Conservation (phyloP, 2,113 vertebrate genomes). For the Corydoras maculifer region DNA sequence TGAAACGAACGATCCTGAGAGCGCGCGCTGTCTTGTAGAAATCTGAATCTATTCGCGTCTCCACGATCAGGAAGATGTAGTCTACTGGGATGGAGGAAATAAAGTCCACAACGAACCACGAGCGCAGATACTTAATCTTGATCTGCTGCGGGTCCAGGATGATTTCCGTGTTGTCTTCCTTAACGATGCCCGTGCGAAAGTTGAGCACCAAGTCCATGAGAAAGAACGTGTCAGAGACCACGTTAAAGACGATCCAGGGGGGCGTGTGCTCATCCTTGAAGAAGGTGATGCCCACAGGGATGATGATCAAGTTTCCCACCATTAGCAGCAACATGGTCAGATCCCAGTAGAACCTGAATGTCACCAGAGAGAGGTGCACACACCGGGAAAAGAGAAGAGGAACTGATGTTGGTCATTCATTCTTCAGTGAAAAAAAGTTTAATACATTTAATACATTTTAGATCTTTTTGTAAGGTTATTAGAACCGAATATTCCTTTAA, state of each 20-base stretch:
- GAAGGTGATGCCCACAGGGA: slow-evolving; percentile 98
- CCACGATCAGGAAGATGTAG: slow-evolving; percentile 98
- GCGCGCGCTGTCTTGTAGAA: slow-evolving; percentile 97
- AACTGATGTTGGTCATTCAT: neutral
- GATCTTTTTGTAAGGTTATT: too few relatives aligned
- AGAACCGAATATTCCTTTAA: too few relatives aligned
- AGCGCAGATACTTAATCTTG: slow-evolving; percentile 96
- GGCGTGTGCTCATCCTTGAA: slow-evolving; percentile 99
- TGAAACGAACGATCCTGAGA: slow-evolving; percentile 93
- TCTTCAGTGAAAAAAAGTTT: neutral
- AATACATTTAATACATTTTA: too few relatives aligned
- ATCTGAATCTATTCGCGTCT: slow-evolving; percentile 95
- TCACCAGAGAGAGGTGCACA: neutral
- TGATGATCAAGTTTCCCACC: slow-evolving; percentile 99
- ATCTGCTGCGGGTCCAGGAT: slow-evolving; percentile 94
- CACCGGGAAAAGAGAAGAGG: slow-evolving; percentile 42
- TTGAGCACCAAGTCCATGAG: slow-evolving; percentile 98
- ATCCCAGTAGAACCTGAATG: slow-evolving; percentile 95
- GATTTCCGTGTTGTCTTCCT: slow-evolving; percentile 98
- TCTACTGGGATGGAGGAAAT: slow-evolving; percentile 98
- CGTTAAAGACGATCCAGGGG: slow-evolving; percentile 97
- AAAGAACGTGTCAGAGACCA: slow-evolving; percentile 97
- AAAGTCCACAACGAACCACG: slow-evolving; percentile 98
- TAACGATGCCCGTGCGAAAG: slow-evolving; percentile 96
- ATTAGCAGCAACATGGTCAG: slow-evolving; percentile 97